These are phyloP conservation scores for Cancer borealis DNA, from an alignment of 2,888 invertebrate species.

Conservation along the genomic window DNA sequence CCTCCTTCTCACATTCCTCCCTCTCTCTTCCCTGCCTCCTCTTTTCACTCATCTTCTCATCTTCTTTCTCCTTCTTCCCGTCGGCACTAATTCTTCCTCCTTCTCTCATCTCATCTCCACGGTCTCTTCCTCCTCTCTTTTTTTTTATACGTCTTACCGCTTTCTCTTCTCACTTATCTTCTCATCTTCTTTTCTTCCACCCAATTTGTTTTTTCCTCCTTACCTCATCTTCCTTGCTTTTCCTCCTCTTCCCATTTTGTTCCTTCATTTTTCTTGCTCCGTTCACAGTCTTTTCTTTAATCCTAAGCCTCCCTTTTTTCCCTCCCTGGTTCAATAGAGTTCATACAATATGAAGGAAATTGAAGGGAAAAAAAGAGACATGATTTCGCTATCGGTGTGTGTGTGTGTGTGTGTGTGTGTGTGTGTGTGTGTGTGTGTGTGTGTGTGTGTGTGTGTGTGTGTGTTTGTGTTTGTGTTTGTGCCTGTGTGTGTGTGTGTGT, in stretches of 20 bases:
- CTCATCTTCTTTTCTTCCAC: background rate
- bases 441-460: conserved; percentile 3
- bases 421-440: conserved; percentile 32
- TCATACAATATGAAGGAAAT: background rate
- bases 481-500: background rate
- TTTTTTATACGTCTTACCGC: background rate
- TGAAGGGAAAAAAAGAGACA: background rate
- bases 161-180: background rate
- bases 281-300: background rate
- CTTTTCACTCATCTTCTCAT: background rate
- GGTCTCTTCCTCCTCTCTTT: background rate
- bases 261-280: background rate
- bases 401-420: background rate
- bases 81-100: background rate
- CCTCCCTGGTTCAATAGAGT: background rate
- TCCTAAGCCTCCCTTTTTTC: background rate
- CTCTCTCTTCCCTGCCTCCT: background rate
- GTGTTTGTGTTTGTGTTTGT: background rate
- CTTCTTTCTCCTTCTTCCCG: background rate
- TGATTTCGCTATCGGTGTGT: background rate
- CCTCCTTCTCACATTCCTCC: background rate
- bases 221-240: background rate
- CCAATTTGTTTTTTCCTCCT: background rate
- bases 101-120: background rate
- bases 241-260: background rate